Base-by-base conservation (phyloP, 2,797 vertebrate species). In the Danionella dracula region DNA sequence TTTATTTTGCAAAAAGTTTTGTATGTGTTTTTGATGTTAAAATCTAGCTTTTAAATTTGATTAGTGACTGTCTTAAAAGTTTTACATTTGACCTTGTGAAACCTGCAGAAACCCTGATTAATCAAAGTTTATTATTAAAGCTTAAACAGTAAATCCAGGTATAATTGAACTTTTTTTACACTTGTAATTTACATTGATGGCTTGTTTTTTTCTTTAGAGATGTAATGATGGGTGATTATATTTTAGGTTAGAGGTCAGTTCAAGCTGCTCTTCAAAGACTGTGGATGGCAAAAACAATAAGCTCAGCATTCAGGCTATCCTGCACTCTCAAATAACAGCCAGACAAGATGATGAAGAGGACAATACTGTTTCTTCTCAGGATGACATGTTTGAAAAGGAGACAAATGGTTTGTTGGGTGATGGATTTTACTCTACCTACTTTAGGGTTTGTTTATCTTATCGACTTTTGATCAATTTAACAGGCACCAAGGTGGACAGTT, bases 341-440 rank as follows among this genome's bases (percentile, higher is more conserved):
- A 75, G 67, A 42, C 71, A 85, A 35, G 73, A 41, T 11, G 57
- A 53, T 9, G 55, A 45, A 48, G 78, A 83, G 40, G 80, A 71
- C 1, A 87, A 91, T 70, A 55, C 93, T 40, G 74, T 88, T 53
- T 95, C 93, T 45, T 93, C 90, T 12, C 95, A 98, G 76, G 90
- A 96, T 58, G 96, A 98, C 69, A 74, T 97, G 82, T 97, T 97
- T 75, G 90, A 93, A 0, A 80, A 85, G 13, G 89, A 84, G 51
- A 87, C 78, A 60, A 79, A 79, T 35, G 84, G 89, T 90, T 38
- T 17, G 35, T 51, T 38, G 12, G 66, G n/a, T n/a, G n/a, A n/a
- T n/a, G n/a, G 27, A 45, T 27, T 16, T 2, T 4, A 4, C n/a
- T 40, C 0, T 2, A 27, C 11, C 1, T 3, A 8, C n/a, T 41